phyloP scores from a whole-genome alignment of 2,797 vertebrate species.

The Chaunax sp. region DNA sequence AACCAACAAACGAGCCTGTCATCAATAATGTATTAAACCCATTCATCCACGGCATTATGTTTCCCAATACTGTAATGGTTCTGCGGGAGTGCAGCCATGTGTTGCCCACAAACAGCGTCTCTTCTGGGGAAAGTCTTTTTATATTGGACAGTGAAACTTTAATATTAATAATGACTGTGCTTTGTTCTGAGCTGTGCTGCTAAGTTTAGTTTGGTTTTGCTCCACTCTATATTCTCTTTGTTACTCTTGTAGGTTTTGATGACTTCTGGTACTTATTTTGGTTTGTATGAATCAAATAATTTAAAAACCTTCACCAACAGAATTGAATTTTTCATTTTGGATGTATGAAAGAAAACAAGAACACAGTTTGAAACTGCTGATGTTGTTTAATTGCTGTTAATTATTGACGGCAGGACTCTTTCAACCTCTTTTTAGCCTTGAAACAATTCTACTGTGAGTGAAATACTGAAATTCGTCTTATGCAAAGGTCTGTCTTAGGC shows the following conservation, averaged over 20 bases:
- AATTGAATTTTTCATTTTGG: no score
- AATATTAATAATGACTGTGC: constrained; percentile 47
- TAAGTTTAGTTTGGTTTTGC: constrained; percentile 13
- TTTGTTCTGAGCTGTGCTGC: constrained; percentile 39
- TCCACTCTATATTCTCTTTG: background rate
- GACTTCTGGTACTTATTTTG: constrained; percentile 11
- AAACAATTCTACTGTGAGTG: no score
- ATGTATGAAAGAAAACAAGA: no score
- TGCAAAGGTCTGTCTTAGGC: no score
- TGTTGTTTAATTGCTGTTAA: background rate
- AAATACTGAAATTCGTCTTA: no score
- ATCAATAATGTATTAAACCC: constrained; percentile 78
- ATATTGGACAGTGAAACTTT: constrained; percentile 52
- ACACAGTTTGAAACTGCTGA: background rate
- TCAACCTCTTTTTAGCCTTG: no score
- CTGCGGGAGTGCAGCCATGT: constrained; percentile 38
- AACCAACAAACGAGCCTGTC: constrained; percentile 67
- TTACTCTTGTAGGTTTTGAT: constrained; percentile 10
- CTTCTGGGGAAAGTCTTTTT: constrained; percentile 47
- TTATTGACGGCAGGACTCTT: no score
- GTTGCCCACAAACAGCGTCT: constrained; percentile 37
- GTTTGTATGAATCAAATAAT: constrained; percentile 7
- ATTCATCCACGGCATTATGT: constrained; percentile 70
- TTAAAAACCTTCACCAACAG: background rate
- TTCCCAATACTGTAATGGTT: constrained; percentile 67